Percentiles rank a stretch among this genome's conserved stretches.
These are phyloP conservation scores for Spheniscus humboldti DNA, from an alignment of 2,797 vertebrate species.

Conservation along the genomic window DNA sequence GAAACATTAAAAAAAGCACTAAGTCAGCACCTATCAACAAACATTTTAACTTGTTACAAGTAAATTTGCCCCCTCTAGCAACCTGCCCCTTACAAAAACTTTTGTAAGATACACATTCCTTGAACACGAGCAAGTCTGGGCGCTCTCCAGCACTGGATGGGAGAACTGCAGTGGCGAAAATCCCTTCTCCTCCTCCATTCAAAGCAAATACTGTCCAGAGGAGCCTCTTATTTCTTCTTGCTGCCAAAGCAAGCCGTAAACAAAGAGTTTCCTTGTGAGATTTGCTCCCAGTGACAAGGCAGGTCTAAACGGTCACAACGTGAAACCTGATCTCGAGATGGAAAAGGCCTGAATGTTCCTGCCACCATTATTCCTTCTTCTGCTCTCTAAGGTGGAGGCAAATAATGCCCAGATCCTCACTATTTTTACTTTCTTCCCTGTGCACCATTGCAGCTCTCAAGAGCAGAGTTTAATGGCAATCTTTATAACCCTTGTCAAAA, in stretches of 20 bases:
- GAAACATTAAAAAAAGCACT: background rate
- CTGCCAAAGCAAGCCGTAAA: background rate
- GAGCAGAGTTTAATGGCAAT: background rate
- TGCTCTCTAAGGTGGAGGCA: background rate
- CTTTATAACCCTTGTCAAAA: conserved; percentile 35
- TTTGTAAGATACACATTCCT: background rate
- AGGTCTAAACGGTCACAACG: accelerated
- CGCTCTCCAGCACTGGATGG: background rate
- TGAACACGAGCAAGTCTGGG: background rate
- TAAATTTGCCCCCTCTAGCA: background rate
- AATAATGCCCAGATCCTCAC: background rate
- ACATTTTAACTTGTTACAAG: background rate
- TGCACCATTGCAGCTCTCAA: background rate
- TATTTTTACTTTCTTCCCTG: background rate
- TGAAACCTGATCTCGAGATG: background rate
- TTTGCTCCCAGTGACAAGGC: background rate
- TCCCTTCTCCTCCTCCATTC: background rate
- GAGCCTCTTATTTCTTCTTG: background rate
- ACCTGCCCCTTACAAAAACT: background rate
- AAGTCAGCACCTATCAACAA: background rate
- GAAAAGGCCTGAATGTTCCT: background rate
- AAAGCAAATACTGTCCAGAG: background rate
- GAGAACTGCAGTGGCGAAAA: background rate
- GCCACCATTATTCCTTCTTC: background rate
- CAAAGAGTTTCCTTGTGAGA: background rate